phyloP scores from a whole-genome alignment of 2,113 vertebrate genomes.

The Malurus alboscapulatus region DNA sequence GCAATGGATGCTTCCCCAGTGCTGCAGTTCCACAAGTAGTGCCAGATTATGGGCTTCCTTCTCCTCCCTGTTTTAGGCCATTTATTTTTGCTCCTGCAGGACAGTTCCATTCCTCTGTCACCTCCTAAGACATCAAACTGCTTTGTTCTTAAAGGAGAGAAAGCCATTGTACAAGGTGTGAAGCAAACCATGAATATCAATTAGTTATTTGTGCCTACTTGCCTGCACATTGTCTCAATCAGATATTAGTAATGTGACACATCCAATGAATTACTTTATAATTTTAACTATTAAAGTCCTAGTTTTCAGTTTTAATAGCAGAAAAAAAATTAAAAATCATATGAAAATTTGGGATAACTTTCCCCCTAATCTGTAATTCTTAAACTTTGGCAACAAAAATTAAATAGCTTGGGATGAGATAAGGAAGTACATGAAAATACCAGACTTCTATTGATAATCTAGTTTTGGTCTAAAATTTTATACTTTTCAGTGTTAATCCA shows the following conservation, averaged over 20 bases:
- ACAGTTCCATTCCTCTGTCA: not conserved
- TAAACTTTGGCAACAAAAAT: not conserved
- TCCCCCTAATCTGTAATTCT: not conserved
- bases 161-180: not conserved
- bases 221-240: not conserved
- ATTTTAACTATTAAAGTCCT: not conserved
- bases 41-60: not conserved
- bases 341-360: not conserved
- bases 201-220: not conserved
- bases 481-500: not conserved
- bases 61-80: not conserved
- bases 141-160: not conserved
- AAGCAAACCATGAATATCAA: not conserved
- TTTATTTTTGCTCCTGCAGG: not conserved
- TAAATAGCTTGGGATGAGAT: not conserved
- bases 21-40: not conserved
- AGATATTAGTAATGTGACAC: not conserved
- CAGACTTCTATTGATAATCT: not conserved
- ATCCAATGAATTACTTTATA: not conserved
- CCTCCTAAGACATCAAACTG: not conserved
- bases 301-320: not conserved
- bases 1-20: not conserved
- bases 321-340: not conserved
- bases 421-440: not conserved
- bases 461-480: not conserved